These are phyloP conservation scores for Cephonodes hylas DNA, from an alignment of 2,888 invertebrate species.

Conservation along the genomic window DNA sequence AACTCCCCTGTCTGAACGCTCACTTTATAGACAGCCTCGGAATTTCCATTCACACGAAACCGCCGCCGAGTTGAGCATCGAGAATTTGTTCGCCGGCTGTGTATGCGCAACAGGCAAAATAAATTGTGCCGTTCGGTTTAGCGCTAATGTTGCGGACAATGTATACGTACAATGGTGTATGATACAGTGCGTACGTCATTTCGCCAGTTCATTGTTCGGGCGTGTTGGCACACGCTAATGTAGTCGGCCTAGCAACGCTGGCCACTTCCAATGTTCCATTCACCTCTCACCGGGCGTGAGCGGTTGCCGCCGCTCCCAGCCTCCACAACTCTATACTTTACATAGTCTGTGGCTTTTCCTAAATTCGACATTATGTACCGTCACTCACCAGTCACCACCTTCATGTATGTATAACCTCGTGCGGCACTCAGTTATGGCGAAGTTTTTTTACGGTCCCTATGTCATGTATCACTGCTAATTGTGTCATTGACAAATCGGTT, in stretches of 20 bases:
- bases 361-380: constrained; percentile 6
- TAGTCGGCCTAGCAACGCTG: constrained; percentile 73
- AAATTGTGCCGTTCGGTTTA: constrained; percentile 6
- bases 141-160: constrained; percentile 5
- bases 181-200: constrained; percentile 58
- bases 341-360: constrained; percentile 17
- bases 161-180: constrained; percentile 22
- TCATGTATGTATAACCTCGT: constrained; percentile 1
- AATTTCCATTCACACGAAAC: constrained; percentile 9
- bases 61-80: not conserved
- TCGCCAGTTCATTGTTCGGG: constrained; percentile 76
- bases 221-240: constrained; percentile 72
- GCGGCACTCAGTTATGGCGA: not conserved
- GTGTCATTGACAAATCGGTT: constrained; percentile 10
- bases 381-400: constrained; percentile 5
- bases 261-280: constrained; percentile 66
- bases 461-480: constrained; percentile 9
- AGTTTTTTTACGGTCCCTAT: not conserved
- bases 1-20: not conserved
- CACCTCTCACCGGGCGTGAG: constrained; percentile 78
- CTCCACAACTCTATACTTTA: constrained; percentile 30
- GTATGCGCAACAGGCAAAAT: not conserved
- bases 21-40: not conserved
- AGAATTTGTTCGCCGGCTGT: not conserved
- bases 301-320: constrained; percentile 51